A percentile compares a stretch with the other conserved stretches of the same genome.
These are phyloP conservation scores for Paratrypauchen microcephalus DNA, from an alignment of 2,797 vertebrate species.

Conservation along the genomic window DNA sequence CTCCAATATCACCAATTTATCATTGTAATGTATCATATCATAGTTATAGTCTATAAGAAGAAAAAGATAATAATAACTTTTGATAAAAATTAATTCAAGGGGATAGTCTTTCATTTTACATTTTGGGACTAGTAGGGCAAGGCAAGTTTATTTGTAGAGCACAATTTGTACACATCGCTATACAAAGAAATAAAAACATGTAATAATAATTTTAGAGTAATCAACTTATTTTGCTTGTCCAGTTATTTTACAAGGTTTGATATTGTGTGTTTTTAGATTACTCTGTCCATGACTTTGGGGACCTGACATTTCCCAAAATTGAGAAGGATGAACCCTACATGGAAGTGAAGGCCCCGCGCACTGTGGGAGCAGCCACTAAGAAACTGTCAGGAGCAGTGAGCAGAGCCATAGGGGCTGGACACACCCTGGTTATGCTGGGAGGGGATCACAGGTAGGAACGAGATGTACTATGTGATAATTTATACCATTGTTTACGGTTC, in stretches of 20 bases:
- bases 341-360: conserved; percentile 85
- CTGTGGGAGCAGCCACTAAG: conserved; percentile 88
- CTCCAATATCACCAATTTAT: not conserved
- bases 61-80: too few relatives aligned
- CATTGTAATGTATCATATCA: not conserved
- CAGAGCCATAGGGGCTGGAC: conserved; percentile 84
- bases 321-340: conserved; percentile 90
- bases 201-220: not conserved
- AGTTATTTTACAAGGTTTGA: not conserved
- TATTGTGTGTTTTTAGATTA: conserved; percentile 76
- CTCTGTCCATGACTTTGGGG: conserved; percentile 89
- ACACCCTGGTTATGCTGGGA: conserved; percentile 90
- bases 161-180: too few relatives aligned
- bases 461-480: not conserved
- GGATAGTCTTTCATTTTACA: too few relatives aligned
- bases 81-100: too few relatives aligned
- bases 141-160: too few relatives aligned
- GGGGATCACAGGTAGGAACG: conserved; percentile 92
- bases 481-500: not conserved
- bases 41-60: not conserved
- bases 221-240: not conserved
- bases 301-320: conserved; percentile 86
- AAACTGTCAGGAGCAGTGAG: conserved; percentile 85
- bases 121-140: too few relatives aligned
- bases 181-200: not conserved